phyloP scores from a whole-genome alignment of 1,140 invertebrate species.

The Cydia splendana region DNA sequence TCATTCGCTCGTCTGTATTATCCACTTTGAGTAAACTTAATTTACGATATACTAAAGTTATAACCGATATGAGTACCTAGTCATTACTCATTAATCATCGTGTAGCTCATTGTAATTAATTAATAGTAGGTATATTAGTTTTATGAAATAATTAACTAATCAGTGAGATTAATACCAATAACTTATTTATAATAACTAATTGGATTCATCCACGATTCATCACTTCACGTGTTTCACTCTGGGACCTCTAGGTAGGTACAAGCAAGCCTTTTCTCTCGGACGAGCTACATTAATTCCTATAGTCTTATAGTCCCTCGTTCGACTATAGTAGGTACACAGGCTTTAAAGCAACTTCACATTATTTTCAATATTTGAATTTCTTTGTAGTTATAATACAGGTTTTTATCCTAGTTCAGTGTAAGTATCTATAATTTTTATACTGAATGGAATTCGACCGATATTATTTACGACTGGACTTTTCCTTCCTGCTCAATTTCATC shows the following conservation, averaged over 20 bases:
- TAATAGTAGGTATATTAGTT: not conserved
- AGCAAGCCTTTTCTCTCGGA: not conserved
- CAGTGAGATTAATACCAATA: not conserved
- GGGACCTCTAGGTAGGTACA: too few relatives aligned
- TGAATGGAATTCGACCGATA: not conserved
- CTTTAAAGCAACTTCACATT: too few relatives aligned
- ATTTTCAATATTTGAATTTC: not conserved
- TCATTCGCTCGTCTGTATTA: constrained; percentile 5
- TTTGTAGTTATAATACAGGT: not conserved
- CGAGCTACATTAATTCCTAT: not conserved
- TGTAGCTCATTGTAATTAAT: not conserved
- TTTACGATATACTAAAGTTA: constrained; percentile 20
- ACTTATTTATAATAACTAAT: too few relatives aligned
- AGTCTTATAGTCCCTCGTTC: too few relatives aligned
- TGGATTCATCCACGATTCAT: too few relatives aligned
- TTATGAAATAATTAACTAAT: not conserved
- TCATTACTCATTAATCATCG: constrained; percentile 11
- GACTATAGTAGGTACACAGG: too few relatives aligned
- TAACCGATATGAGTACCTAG: too few relatives aligned
- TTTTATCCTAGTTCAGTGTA: too few relatives aligned
- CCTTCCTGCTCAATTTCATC: constrained; percentile 10
- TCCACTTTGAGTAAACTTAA: not conserved
- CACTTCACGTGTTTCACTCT: not conserved
- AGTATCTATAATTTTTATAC: too few relatives aligned
- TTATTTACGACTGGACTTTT: not conserved